Evolutionary conservation across 2,888 invertebrate genomes (phyloP).

Genomic region (Trachelus iudaicus): DNA sequence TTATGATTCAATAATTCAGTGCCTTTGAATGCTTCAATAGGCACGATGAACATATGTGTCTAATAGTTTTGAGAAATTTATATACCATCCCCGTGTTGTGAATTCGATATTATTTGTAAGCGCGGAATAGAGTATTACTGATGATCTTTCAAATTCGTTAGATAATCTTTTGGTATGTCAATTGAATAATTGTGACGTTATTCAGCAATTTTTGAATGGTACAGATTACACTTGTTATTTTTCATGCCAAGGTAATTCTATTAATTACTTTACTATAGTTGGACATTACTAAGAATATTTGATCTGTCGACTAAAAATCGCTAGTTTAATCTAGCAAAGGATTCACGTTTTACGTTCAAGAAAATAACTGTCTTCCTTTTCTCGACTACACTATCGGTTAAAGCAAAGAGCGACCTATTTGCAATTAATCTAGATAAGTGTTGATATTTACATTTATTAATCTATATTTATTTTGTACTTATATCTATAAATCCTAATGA

Average conservation of each 20-base stretch:
- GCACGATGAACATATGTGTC: background rate
- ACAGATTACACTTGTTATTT: background rate
- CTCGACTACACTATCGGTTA: background rate
- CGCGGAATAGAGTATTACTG: background rate
- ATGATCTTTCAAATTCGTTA: background rate
- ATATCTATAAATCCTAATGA: slow-evolving; percentile 22
- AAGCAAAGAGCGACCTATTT: background rate
- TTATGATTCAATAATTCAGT: background rate
- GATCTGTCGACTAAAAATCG: background rate
- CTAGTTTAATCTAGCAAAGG: too few species aligned
- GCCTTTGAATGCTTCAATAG: slow-evolving; percentile 9
- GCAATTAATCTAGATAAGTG: slow-evolving; percentile 16
- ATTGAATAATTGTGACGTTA: background rate
- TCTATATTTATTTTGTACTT: slow-evolving; percentile 56
- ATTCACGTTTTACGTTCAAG: background rate
- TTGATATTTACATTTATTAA: slow-evolving; percentile 36
- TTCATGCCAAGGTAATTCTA: background rate
- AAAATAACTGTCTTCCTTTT: background rate
- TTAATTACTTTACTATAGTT: background rate
- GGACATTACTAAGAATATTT: background rate
- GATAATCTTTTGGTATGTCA: background rate
- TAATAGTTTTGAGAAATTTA: background rate
- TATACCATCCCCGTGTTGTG: background rate
- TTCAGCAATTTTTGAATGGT: background rate
- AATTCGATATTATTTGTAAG: background rate